Conservation (phyloP, 2,797 vertebrate species). For the Manis crassicaudata region DNA sequence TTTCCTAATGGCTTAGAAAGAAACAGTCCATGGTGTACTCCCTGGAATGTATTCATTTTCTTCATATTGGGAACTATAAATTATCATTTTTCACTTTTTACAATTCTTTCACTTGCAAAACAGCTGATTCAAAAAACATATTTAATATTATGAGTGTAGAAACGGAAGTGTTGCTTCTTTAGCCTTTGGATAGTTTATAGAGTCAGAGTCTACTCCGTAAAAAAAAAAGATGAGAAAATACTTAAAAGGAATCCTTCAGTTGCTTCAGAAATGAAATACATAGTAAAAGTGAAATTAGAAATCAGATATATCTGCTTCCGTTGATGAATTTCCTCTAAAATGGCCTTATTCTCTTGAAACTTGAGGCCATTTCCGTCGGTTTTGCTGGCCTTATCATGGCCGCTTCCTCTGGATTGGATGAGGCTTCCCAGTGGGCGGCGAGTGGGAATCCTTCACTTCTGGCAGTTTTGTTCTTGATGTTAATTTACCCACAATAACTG, state of each 20-base stretch:
- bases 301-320: neutral
- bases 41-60: neutral
- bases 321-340: neutral
- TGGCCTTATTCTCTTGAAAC: neutral
- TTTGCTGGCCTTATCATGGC: neutral
- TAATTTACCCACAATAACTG: neutral
- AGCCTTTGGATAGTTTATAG: neutral
- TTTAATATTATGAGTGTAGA: neutral
- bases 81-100: neutral
- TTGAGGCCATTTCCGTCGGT: neutral
- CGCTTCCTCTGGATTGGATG: neutral
- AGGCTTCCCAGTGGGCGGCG: neutral
- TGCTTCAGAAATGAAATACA: constrained; percentile 1
- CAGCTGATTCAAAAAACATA: neutral
- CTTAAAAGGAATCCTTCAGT: neutral
- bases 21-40: neutral
- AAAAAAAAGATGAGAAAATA: neutral
- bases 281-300: neutral
- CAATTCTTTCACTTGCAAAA: neutral
- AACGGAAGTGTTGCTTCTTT: neutral
- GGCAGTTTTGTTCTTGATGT: neutral
- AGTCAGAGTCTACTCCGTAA: neutral
- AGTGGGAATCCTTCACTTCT: neutral
- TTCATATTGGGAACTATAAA: neutral
- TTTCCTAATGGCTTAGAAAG: neutral